Base-by-base conservation (phyloP, 2,888 invertebrate genomes). In the Argyresthia albistria region DNA sequence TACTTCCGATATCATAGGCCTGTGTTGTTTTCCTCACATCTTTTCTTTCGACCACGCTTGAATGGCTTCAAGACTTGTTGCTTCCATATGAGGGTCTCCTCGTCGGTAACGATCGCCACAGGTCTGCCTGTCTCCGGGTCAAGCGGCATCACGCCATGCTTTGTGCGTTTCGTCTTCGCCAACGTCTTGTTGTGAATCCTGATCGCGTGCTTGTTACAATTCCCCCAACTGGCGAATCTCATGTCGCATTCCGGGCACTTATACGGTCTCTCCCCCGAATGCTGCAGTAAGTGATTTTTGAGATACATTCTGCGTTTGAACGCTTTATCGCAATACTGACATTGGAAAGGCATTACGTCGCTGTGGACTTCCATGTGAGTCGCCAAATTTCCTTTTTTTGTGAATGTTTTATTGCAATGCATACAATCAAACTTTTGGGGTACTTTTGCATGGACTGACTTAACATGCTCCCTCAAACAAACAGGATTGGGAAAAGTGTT, bases 141-240 rank as follows among this genome's bases (percentile, higher is more conserved):
- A n/a, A 50, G 39, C 12, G 50, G 42, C 1, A 50, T 1, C 25
- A 16, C 14, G n/a, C 50, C 50, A 1, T n/a, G 10, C 16, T 39
- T 11, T 25, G 50, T 50, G 9, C 10, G 25, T 8, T 42, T 42
- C 8, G 9, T 50, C 16, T 42, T 39, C 8, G 50, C 50, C 10
- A 42, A 8, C 9, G 43, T 35, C n/a, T 16, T 16, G 11, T 43
- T 35, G 35, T 54, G 52, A 8, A 16, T 46, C 11, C 47, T 35
- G 10, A 46, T 54, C 90, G 91, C 91, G 61, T 92, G 92, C 61
- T 92, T 92, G 65, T 91, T 91, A 64, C 91, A 91, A 72, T 92
- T 92, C n/a, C 91, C 90, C 91, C 91, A 91, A 69, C 91, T 91
- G 6, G 91, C 91, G 61, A 91, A 92, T 61, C 90, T 50, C 43